A percentile compares a stretch with the other conserved stretches of the same genome.
Evolutionary conservation across 2,113 vertebrate genomes (phyloP).

Genomic region (Typhlomys cinereus): DNA sequence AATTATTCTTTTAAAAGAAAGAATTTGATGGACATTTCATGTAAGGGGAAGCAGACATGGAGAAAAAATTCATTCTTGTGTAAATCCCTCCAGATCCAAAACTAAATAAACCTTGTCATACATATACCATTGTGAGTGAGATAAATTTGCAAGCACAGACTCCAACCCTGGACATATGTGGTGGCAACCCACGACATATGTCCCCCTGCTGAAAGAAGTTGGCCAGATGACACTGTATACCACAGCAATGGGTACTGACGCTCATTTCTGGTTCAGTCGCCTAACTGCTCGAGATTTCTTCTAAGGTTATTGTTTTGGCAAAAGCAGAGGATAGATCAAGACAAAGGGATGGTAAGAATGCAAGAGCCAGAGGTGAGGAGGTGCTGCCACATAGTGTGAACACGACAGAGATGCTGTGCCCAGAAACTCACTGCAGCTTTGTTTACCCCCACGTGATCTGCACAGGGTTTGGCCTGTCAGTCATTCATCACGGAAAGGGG

Average conservation of each 20-base stretch:
- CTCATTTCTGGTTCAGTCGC: not conserved
- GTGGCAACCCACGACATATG: rapidly evolving
- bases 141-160: not conserved
- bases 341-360: too few species aligned
- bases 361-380: too few species aligned
- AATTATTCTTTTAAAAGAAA: not conserved
- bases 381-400: too few species aligned
- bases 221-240: rapidly evolving
- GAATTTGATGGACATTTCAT: not conserved
- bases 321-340: too few species aligned
- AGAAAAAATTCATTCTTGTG: not conserved
- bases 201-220: not conserved
- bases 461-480: too few species aligned
- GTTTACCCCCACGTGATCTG: too few species aligned
- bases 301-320: not conserved
- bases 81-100: not conserved
- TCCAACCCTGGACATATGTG: rapidly evolving
- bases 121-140: not conserved
- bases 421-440: too few species aligned
- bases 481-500: too few species aligned
- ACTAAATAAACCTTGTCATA: not conserved
- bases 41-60: not conserved
- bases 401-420: too few species aligned
- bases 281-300: not conserved
- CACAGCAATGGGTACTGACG: not conserved